Evolutionary conservation across 2,888 invertebrate genomes (phyloP), one percentile per base, ranked within the genome.

Genomic region (Tenthredo mesomela): DNA sequence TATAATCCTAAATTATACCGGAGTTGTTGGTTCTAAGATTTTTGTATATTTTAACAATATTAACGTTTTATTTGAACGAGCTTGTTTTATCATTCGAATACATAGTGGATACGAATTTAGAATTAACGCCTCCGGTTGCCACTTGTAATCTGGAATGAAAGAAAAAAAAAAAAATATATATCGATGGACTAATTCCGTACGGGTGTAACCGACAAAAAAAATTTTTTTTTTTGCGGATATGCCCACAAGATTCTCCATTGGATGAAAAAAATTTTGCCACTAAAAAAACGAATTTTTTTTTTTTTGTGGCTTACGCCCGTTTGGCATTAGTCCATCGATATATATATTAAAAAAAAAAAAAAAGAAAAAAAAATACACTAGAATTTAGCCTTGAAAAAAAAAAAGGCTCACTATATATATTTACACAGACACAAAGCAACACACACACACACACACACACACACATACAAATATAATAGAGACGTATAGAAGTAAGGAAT

Each of bases 1-100:
- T 29, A 67, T 67, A 12, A 67, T 29, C 25, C 25, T 67, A 9
- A 71, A 40, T 29, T 15, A 50, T 77, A 50, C 75, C 50, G 50
- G 75, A 54, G 75, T 29, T 50, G 75, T 77, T 77, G 50, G 50
- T 50, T 77, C 75, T 77, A 21, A 50, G 25, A 25, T 18, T 71
- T 71, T 33, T 71, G 40, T 77, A 77, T 77, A 54, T 40, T 50
- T 77, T 4, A 50, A 21, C 29, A 18, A 21, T 77, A 7, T 29
- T 50, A 50, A 50, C 33, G 15, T 77, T 77, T 71, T 71, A 4
- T n/a, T 40, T 54, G 7, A 54, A 54, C 54, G 18, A 54, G 54
- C 54, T 54, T n/a, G n/a, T 77, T 47, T 47, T 77, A 47, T 25
- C 25, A 29, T 54, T 78, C 33, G n/a, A 18, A n/a, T 40, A 71